These are phyloP conservation scores for Troglohyphantes excavatus DNA, from an alignment of 2,888 invertebrate genomes.

Conservation along the genomic window DNA sequence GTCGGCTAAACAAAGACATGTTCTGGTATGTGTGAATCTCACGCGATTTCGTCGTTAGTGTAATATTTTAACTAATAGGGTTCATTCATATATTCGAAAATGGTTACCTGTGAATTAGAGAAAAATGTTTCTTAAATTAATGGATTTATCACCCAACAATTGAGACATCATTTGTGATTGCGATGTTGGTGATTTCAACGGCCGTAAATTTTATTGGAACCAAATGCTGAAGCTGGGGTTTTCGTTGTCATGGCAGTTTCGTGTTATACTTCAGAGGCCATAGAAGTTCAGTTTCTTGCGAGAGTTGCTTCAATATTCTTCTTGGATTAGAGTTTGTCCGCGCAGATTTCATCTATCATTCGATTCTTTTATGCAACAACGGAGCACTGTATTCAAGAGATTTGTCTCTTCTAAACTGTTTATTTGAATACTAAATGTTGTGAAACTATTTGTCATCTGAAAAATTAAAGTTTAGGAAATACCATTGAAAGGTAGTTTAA, in stretches of 20 bases:
- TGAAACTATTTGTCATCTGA: too few species aligned
- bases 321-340: not conserved
- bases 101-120: not conserved
- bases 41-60: conserved; percentile 7
- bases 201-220: not conserved
- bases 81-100: not conserved
- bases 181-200: not conserved
- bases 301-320: not conserved
- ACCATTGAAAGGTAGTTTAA: too few species aligned
- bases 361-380: too few species aligned
- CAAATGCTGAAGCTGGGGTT: not conserved
- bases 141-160: not conserved
- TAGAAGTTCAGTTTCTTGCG: not conserved
- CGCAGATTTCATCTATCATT: too few species aligned
- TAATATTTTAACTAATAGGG: conserved; percentile 24
- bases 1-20: not conserved
- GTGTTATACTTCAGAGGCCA: not conserved
- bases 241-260: not conserved
- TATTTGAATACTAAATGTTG: too few species aligned
- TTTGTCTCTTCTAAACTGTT: too few species aligned
- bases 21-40: not conserved
- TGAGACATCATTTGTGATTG: not conserved
- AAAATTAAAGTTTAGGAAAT: too few species aligned
- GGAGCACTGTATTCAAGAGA: too few species aligned
- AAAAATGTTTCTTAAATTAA: not conserved